Conservation (phyloP, 2,113 vertebrate species). For the Microcebus murinus region DNA sequence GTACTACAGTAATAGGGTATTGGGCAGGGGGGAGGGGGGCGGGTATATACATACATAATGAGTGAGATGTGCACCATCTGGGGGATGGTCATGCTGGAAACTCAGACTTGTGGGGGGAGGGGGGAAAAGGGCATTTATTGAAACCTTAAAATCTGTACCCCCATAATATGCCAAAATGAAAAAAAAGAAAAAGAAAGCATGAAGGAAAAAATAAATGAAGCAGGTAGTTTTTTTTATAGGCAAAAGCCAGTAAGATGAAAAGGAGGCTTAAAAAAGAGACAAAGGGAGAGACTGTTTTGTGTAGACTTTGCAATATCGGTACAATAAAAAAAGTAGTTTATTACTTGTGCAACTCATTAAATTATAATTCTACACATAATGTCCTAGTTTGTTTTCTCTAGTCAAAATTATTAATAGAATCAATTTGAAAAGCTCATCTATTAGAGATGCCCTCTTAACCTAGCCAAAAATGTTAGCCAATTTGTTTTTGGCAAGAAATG, state of each 20-base stretch:
- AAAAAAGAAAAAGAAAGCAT: not conserved
- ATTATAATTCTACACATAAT: not conserved
- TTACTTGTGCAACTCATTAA: not conserved
- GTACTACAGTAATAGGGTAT: too few species aligned
- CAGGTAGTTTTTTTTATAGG: not conserved
- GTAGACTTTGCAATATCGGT: not conserved
- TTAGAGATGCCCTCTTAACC: not conserved
- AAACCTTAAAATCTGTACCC: too few species aligned
- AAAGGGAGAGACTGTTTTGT: not conserved
- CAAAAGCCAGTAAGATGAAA: not conserved
- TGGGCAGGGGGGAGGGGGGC: too few species aligned
- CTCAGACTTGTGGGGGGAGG: too few species aligned
- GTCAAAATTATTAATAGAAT: not conserved
- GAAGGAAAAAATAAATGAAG: not conserved
- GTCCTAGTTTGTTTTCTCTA: not conserved
- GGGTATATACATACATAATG: too few species aligned
- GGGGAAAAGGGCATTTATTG: too few species aligned
- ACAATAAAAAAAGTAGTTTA: not conserved
- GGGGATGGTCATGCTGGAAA: too few species aligned
- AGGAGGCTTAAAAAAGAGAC: not conserved
- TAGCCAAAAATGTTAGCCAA: not conserved
- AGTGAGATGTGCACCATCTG: too few species aligned
- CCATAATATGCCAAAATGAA: too few species aligned
- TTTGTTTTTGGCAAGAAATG: not conserved
- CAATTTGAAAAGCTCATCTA: not conserved